Percentiles rank a stretch among this genome's conserved stretches.
Conservation (phyloP, 2,888 invertebrate species). For the Cataglyphis altisquamis region DNA sequence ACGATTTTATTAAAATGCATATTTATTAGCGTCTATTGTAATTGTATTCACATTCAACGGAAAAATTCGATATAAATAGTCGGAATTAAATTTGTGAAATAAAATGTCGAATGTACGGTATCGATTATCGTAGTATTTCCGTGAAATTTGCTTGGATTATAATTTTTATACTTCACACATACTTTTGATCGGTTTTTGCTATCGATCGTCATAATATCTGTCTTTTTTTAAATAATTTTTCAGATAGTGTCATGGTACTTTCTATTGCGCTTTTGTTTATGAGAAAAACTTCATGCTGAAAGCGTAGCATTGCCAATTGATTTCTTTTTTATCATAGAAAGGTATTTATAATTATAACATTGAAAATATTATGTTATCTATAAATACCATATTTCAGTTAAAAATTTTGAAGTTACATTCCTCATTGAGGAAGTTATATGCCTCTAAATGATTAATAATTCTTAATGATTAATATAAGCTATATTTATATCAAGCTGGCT, state of each 20-base stretch:
- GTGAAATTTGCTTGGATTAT: constrained; percentile 1
- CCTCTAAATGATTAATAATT: neutral
- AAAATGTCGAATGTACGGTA: neutral
- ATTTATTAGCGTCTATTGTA: constrained; percentile 8
- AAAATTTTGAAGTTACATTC: neutral
- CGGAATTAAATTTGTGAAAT: neutral
- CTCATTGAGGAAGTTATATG: neutral
- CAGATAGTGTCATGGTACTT: neutral
- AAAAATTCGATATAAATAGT: neutral
- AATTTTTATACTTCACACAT: constrained; percentile 9
- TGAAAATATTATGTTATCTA: constrained; percentile 7
- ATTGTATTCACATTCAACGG: neutral
- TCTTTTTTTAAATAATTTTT: neutral
- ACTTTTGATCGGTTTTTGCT: neutral
- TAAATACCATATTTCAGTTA: neutral
- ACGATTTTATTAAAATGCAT: neutral
- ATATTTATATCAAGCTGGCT: neutral
- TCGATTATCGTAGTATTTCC: constrained; percentile 1
- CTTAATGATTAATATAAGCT: neutral
- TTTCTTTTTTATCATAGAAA: neutral
- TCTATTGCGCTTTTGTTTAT: neutral
- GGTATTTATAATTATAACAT: constrained; percentile 7
- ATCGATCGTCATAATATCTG: neutral
- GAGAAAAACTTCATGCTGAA: neutral
- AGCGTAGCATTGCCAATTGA: neutral